These are phyloP conservation scores for Eilema caniola DNA, from an alignment of 2,888 invertebrate species.

Conservation along the genomic window DNA sequence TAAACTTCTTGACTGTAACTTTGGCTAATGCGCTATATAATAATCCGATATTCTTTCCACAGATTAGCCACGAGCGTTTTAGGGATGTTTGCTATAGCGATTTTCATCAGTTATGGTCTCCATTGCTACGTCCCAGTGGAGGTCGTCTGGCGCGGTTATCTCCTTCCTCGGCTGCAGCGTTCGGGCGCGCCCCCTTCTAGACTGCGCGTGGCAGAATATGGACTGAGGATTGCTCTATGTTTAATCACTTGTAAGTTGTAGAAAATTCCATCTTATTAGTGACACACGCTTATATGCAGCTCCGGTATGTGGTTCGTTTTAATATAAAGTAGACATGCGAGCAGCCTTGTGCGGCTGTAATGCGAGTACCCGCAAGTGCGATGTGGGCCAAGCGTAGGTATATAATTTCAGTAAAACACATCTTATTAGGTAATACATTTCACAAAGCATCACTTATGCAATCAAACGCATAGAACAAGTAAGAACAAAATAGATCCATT, in stretches of 20 bases:
- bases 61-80: conserved; percentile 91
- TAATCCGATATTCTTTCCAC: conserved; percentile 22
- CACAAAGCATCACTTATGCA: too few relatives aligned
- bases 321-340: too few relatives aligned
- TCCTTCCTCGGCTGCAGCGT: conserved; percentile 74
- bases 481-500: too few relatives aligned
- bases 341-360: too few relatives aligned
- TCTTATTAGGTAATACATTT: too few relatives aligned
- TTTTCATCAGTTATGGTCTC: conserved; percentile 96
- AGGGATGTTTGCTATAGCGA: conserved; percentile 91
- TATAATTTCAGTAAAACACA: too few relatives aligned
- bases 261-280: neutral
- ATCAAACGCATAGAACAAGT: too few relatives aligned
- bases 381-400: too few relatives aligned
- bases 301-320: too few relatives aligned
- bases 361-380: too few relatives aligned
- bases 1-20: neutral
- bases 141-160: conserved; percentile 94
- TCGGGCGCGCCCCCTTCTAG: conserved; percentile 64
- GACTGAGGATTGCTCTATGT: conserved; percentile 91
- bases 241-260: conserved; percentile 93
- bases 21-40: neutral
- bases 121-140: conserved; percentile 98
- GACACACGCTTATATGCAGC: too few relatives aligned
- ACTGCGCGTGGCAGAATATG: conserved; percentile 89